Evolutionary conservation across 2,113 vertebrate genomes (phyloP).

Genomic region (Hydrolagus affinis): DNA sequence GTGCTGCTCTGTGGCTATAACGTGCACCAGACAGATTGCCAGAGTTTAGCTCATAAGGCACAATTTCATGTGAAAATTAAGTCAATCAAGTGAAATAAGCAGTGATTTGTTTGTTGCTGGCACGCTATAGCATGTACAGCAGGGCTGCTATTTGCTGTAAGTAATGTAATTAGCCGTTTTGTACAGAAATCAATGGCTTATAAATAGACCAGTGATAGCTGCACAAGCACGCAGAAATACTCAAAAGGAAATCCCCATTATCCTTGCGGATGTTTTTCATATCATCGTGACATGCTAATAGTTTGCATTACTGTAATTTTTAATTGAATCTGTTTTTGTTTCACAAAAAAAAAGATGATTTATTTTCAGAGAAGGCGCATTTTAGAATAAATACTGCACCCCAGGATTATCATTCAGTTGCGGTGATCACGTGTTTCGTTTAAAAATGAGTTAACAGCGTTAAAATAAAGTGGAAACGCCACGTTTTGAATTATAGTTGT

Average conservation of each 20-base stretch:
- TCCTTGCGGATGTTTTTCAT: slow-evolving; percentile 37
- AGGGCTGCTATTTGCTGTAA: slow-evolving; percentile 63
- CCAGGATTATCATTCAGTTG: neutral
- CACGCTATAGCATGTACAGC: slow-evolving; percentile 52
- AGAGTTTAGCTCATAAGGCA: slow-evolving; percentile 58
- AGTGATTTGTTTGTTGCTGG: slow-evolving; percentile 45
- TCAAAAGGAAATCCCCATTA: slow-evolving; percentile 36
- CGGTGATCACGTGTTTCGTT: neutral
- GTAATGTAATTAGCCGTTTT: slow-evolving; percentile 65
- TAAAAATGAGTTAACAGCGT: neutral
- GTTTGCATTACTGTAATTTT: slow-evolving; percentile 15
- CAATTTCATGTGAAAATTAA: slow-evolving; percentile 59
- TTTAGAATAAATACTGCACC: neutral
- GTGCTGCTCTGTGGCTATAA: slow-evolving; percentile 35
- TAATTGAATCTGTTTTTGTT: neutral
- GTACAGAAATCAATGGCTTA: slow-evolving; percentile 48
- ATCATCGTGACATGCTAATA: slow-evolving; percentile 37
- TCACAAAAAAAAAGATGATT: neutral
- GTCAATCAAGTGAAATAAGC: slow-evolving; percentile 61
- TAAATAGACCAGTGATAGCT: slow-evolving; percentile 36
- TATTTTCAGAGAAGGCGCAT: neutral
- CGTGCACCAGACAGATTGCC: slow-evolving; percentile 48
- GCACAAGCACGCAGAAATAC: slow-evolving; percentile 24
- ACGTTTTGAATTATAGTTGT: neutral
- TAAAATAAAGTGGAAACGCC: neutral